Evolutionary conservation across 2,888 invertebrate genomes (phyloP).

Genomic region (Mythimna loreyi): DNA sequence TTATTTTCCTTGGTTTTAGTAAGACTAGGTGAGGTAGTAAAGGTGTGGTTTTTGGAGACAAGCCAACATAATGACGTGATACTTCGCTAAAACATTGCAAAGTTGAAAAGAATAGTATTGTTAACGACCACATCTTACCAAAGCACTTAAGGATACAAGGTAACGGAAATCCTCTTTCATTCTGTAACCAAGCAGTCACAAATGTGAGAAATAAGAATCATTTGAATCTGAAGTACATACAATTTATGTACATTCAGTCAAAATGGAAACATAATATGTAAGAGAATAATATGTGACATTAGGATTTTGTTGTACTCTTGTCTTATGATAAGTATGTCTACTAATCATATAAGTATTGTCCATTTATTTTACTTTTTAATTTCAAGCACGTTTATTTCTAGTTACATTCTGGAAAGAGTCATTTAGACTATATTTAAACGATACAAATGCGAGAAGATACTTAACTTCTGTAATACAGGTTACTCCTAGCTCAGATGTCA

Average conservation of each 20-base stretch:
- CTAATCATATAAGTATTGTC: too few species aligned
- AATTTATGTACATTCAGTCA: neutral
- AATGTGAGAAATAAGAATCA: neutral
- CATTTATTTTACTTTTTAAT: too few species aligned
- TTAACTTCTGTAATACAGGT: too few species aligned
- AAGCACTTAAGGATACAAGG: conserved; percentile 43
- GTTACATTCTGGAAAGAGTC: too few species aligned
- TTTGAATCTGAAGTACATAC: neutral
- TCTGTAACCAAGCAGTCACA: conserved; percentile 6
- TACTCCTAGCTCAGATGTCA: too few species aligned
- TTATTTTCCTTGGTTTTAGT: conserved; percentile 35
- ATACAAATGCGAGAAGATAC: too few species aligned
- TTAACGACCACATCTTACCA: conserved; percentile 18
- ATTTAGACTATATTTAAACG: too few species aligned
- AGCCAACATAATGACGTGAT: conserved; percentile 45
- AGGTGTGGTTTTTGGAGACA: conserved; percentile 43
- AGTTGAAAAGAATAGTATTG: conserved; percentile 29
- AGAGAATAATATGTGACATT: neutral
- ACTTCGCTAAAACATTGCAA: conserved; percentile 30
- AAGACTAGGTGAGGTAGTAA: conserved; percentile 1
- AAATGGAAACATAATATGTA: neutral
- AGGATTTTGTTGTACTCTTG: too few species aligned
- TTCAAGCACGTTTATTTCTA: too few species aligned
- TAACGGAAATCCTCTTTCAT: conserved; percentile 38
- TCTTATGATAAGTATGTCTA: too few species aligned